A percentile compares a stretch with the other conserved stretches of the same genome.
Conservation (phyloP, 2,113 vertebrate genomes). For the pig (Sus scrofa) region T2T-Sscrofa CM000822.6:78798501-78799000, state of each 20-base stretch:
- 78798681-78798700: neutral
- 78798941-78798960: neutral
- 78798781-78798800: neutral
- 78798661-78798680: neutral
- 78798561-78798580: neutral
- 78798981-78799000: neutral
- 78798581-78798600: neutral
- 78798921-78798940: neutral
- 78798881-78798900: slow-evolving; percentile 19
- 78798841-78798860: slow-evolving; percentile 27
- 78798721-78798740: neutral
- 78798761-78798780: slow-evolving; percentile 42
- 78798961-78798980: slow-evolving; percentile 50
- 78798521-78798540: rapidly evolving
- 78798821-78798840: neutral
- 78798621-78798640: neutral
- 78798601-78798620: neutral
- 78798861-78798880: slow-evolving; percentile 2
- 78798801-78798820: slow-evolving; percentile 29
- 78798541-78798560: neutral
- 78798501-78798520: neutral
- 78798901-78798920: slow-evolving; percentile 29
- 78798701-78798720: neutral
- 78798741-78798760: slow-evolving; percentile 3
- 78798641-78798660: neutral